phyloP scores from a whole-genome alignment of 2,888 invertebrate species.

The Synanthedon myopaeformis region DNA sequence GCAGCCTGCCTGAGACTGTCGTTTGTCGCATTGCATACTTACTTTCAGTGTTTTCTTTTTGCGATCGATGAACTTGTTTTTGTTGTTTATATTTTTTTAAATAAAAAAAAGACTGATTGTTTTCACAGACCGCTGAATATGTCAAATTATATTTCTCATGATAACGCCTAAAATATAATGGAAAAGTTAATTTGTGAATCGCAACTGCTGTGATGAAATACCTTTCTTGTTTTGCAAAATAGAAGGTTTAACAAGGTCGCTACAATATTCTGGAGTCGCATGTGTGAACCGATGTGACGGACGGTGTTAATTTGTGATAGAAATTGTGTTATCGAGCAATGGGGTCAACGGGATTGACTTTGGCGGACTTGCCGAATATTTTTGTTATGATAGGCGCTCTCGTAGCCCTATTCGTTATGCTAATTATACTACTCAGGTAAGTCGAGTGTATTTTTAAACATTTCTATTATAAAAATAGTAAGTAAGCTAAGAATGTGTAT shows the following conservation, averaged over 20 bases:
- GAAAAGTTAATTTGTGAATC: slow-evolving; percentile 11
- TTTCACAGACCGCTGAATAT: slow-evolving; percentile 12
- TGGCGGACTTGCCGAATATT: slow-evolving; percentile 81
- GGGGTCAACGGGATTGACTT: slow-evolving; percentile 70
- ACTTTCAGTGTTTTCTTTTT: slow-evolving; percentile 19
- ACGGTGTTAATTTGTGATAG: slow-evolving; percentile 28
- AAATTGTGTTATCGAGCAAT: slow-evolving; percentile 20
- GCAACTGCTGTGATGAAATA: slow-evolving; percentile 18
- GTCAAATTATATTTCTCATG: slow-evolving; percentile 20
- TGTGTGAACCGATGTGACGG: slow-evolving; percentile 39
- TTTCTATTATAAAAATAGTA: neutral
- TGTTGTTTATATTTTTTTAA: slow-evolving; percentile 43
- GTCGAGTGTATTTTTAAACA: slow-evolving; percentile 13
- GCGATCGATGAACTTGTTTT: slow-evolving; percentile 59
- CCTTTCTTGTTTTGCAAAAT: slow-evolving; percentile 29
- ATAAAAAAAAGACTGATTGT: slow-evolving; percentile 24
- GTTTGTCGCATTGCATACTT: slow-evolving; percentile 13
- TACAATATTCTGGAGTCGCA: slow-evolving; percentile 27
- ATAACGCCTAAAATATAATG: slow-evolving; percentile 24
- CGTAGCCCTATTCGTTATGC: slow-evolving; percentile 80
- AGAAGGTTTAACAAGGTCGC: slow-evolving; percentile 29
- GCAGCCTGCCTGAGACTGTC: neutral
- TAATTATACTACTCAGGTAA: slow-evolving; percentile 81
- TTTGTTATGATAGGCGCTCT: slow-evolving; percentile 80
- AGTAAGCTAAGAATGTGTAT: slow-evolving; percentile 1